Percentiles rank a stretch among this genome's conserved stretches.
Conservation (phyloP, 2,113 vertebrate species). For the Progne subis region DNA sequence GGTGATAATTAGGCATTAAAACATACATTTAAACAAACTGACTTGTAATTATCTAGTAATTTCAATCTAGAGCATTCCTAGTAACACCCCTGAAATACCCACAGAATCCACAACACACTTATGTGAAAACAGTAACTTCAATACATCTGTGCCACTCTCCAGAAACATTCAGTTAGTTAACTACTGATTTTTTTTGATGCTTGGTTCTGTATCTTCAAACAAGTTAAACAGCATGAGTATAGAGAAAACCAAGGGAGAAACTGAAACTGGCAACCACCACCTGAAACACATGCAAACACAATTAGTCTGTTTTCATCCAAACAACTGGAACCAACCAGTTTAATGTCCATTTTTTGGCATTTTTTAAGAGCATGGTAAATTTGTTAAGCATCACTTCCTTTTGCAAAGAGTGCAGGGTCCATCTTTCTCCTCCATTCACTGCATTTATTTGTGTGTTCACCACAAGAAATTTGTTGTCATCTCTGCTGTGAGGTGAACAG, state of each 20-base stretch:
- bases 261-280: not conserved
- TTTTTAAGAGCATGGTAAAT: not conserved
- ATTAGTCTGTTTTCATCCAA: not conserved
- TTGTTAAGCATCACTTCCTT: not conserved
- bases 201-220: not conserved
- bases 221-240: not conserved
- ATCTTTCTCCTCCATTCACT: not conserved
- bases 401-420: not conserved
- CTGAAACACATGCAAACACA: not conserved
- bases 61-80: not conserved
- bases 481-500: not conserved
- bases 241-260: not conserved
- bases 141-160: not conserved
- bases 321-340: not conserved
- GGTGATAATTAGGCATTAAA: not conserved
- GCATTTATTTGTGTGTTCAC: not conserved
- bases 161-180: not conserved
- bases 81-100: not conserved
- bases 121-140: not conserved
- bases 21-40: not conserved
- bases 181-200: not conserved
- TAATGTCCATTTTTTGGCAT: not conserved
- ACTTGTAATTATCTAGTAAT: not conserved
- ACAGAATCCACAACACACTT: not conserved
- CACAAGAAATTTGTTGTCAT: not conserved